A percentile compares a stretch with the other conserved stretches of the same genome.
Evolutionary conservation across 2,888 invertebrate species (phyloP).

Genomic region (Acrobasis consociella): DNA sequence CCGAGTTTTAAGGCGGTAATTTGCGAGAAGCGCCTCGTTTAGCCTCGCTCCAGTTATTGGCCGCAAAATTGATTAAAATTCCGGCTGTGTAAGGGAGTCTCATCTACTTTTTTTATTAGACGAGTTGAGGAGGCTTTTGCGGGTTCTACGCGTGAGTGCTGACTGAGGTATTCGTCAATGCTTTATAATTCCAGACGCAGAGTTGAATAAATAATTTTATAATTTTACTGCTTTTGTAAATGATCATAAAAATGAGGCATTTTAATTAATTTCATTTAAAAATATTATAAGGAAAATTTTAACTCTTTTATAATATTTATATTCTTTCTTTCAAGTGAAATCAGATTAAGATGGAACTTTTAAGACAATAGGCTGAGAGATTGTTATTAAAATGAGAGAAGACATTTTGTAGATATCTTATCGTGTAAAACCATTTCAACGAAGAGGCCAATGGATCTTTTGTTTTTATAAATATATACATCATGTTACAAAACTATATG

Average conservation of each 20-base stretch:
- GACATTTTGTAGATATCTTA: too few species aligned
- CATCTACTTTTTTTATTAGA: constrained; percentile 70
- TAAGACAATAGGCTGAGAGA: too few species aligned
- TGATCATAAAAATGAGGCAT: not conserved
- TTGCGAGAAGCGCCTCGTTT: constrained; percentile 60
- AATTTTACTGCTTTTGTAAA: not conserved
- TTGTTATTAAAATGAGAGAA: too few species aligned
- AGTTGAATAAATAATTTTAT: not conserved
- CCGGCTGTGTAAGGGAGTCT: constrained; percentile 64
- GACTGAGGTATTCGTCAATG: not conserved
- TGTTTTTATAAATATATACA: too few species aligned
- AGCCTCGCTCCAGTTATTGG: constrained; percentile 62
- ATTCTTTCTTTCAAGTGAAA: too few species aligned
- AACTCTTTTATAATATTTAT: too few species aligned
- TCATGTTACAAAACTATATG: too few species aligned
- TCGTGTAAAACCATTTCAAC: too few species aligned
- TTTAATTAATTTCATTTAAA: not conserved
- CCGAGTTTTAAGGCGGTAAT: constrained; percentile 65
- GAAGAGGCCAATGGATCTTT: too few species aligned
- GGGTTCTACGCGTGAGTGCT: constrained; percentile 38
- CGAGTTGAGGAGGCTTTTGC: constrained; percentile 52
- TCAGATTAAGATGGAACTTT: too few species aligned
- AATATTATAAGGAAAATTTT: too few species aligned
- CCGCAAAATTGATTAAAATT: constrained; percentile 79
- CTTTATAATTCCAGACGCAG: not conserved